phyloP scores from a whole-genome alignment of 2,113 vertebrate genomes.

The Nibea albiflora region DNA sequence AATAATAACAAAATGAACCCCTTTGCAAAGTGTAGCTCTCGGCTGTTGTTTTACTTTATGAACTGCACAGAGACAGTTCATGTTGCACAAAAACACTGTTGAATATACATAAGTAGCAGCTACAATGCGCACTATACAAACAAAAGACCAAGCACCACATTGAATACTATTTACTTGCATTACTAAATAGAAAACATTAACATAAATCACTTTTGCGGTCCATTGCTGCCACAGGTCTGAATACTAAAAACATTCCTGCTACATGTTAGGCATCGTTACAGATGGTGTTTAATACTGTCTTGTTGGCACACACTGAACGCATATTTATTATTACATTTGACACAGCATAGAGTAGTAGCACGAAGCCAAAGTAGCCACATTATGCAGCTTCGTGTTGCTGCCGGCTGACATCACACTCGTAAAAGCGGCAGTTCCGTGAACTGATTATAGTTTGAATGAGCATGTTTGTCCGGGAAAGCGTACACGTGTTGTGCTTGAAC shows the following conservation, averaged over 20 bases:
- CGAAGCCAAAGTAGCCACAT: no score
- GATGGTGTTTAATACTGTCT: no score
- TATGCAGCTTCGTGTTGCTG: background rate
- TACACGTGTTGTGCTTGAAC: background rate
- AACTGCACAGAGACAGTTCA: background rate
- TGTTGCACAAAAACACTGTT: background rate
- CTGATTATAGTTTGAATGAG: constrained; percentile 34
- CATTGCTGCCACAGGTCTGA: background rate
- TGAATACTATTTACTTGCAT: background rate
- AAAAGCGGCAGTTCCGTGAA: constrained; percentile 28
- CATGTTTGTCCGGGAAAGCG: constrained; percentile 13
- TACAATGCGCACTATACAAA: background rate
- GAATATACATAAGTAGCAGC: background rate
- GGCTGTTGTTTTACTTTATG: constrained; percentile 41
- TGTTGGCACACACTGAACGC: background rate
- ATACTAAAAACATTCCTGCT: constrained; percentile 7
- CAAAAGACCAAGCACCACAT: background rate
- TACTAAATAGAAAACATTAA: background rate
- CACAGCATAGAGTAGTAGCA: background rate
- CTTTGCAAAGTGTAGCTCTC: constrained; percentile 25
- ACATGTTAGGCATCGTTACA: background rate
- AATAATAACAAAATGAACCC: constrained; percentile 48
- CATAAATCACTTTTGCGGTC: background rate
- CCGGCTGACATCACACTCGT: background rate
- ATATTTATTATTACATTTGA: background rate